Base-by-base conservation (phyloP, 2,113 vertebrate species). In the Abramis brama region DNA sequence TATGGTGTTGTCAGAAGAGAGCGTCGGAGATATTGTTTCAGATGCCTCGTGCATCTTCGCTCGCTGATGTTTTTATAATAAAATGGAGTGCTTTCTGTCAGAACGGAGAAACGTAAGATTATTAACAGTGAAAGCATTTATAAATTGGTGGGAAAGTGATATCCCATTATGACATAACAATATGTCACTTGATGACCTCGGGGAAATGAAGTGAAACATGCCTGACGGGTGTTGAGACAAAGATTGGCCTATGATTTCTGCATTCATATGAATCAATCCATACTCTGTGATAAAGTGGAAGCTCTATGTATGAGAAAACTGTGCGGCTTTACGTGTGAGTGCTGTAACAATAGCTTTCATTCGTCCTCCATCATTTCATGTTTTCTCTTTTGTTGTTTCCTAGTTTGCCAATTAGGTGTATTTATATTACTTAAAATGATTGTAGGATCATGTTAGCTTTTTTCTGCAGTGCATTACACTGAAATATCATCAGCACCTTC, bases 131-230 rank as follows among this genome's bases (percentile, higher is more conserved):
- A 68, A 68, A 45, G 57, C 78, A 15, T 80, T 62, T 62, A 82
- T 82, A 82, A 68, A 47, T 82, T 47, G 62, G 39, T 33, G 43
- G 62, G 15, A 47, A 21, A 50, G 43, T 36, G 25, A 82, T 81
- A 52, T 66, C 10, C 45, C 47, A 36, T 82, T 55, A 55, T 55
- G 45, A 82, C n/a, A 33, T 68, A 47, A 64, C 36, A 45, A 68
- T 68, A 82, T 82, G 64, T 82, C 62, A 52, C 64, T 36, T 23
- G 80, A 70, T 81, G 64, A n/a, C 64, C 62, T 82, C 21, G 4
- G 80, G 64, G 64, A 33, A 82, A 36, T 70, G 64, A 82, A 82
- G 27, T 82, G 64, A 82, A 82, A 55, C 45, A n/a, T 82, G 64
- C 11, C 45, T 52, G 45, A 15, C 4, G 33, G 60, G 43, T 19